Evolutionary conservation across 1,140 invertebrate species (phyloP), one percentile per base, ranked within the genome.

Genomic region (Drosophila murphyi): DNA sequence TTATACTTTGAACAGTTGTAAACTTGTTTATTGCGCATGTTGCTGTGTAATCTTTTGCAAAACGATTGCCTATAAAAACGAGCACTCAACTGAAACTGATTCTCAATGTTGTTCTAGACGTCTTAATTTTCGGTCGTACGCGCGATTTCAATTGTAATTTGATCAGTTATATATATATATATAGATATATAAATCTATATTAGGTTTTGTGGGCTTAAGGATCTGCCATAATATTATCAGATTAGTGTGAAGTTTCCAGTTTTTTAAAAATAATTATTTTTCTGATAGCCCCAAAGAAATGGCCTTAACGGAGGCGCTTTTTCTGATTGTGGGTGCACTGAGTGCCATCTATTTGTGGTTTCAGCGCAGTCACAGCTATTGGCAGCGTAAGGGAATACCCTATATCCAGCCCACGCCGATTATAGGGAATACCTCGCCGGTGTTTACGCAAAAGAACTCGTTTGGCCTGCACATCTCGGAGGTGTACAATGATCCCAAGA

Each of bases 301-400:
- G 86, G 78, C 37, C 2, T 45, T 86, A 28, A 90, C 86, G 3
- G 87, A 61, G 32, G 64, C 52, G 7, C 76, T 90, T 0, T 54
- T 90, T 10, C 8, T 82, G 1, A 68, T 90, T 50, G 78, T 76
- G 3, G 72, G 68, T 12, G 72, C 43, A 2, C 50, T 90, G 31
- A 52, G 67, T 10, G 86, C 76, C n/a, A 32, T 90, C 4, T 90
- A 80, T 3, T 2, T 70, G 8, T 90, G 86, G 86, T 86, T 82
- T 47, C 78, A 90, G 35, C 87, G 85, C 1, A 82, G 59, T 34
- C 89, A 90, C 34, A 68, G 55, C 28, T 92, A 91, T 52, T 92
- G 91, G 91, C 62, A 82, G n/a, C 85, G 91, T 5, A 80, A 92
- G 12, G 85, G 85, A 5, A 35, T 92, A 5, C 90, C 91, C 0